These are phyloP conservation scores for Oreochromis tanganicae DNA, from an alignment of 2,113 vertebrate species.

Conservation along the genomic window DNA sequence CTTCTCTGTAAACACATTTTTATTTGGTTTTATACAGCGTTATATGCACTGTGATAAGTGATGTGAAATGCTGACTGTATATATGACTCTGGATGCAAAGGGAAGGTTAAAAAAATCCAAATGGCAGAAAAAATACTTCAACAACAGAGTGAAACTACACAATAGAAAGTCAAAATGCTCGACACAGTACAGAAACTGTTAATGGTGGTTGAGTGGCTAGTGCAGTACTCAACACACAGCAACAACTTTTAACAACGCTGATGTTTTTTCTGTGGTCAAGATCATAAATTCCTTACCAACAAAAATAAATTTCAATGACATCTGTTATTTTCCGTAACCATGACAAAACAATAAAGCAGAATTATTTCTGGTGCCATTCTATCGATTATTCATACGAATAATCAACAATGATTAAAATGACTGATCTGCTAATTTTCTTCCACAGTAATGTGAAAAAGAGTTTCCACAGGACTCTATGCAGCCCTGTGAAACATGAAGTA, in stretches of 20 bases:
- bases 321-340: rapidly evolving
- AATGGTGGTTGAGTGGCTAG: neutral
- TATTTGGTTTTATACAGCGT: neutral
- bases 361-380: neutral
- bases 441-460: neutral
- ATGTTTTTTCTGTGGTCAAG: neutral
- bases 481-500: neutral
- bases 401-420: neutral
- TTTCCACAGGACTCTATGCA: neutral
- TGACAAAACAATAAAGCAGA: neutral
- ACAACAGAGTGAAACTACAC: neutral
- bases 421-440: neutral
- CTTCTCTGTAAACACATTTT: neutral
- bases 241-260: neutral
- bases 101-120: neutral
- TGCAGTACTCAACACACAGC: neutral
- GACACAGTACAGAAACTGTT: neutral
- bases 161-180: neutral
- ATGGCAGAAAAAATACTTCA: neutral
- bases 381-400: neutral
- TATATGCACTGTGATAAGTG: neutral
- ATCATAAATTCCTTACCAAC: neutral
- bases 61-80: neutral
- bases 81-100: neutral
- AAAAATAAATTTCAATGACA: neutral